phyloP scores from a whole-genome alignment of 1,140 invertebrate genomes.

The Macrotrachela quadricornifera region DNA sequence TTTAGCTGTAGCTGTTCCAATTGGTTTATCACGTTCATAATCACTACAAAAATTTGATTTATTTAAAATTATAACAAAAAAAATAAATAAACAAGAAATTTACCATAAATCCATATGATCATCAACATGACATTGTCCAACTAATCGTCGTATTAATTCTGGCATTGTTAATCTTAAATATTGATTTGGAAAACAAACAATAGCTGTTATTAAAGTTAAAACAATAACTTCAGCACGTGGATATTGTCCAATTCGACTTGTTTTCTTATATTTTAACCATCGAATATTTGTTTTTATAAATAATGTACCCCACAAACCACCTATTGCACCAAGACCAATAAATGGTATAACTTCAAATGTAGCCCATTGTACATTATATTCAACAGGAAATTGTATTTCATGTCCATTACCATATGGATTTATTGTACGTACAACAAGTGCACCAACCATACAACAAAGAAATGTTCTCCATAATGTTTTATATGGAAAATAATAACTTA shows the following conservation, averaged over 20 bases:
- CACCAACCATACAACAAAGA: conserved; percentile 91
- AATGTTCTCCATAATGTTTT: conserved; percentile 98
- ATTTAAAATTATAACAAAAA: conserved; percentile 3
- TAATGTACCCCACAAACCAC: conserved; percentile 74
- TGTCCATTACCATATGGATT: conserved; percentile 76
- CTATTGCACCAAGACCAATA: conserved; percentile 76
- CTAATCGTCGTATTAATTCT: conserved; percentile 77
- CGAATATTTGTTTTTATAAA: conserved; percentile 89
- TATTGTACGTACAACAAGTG: conserved; percentile 81
- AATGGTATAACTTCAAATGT: conserved; percentile 93
- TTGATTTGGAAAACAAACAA: conserved; percentile 83
- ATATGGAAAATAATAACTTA: conserved; percentile 93
- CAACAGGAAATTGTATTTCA: conserved; percentile 87
- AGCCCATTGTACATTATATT: conserved; percentile 95
- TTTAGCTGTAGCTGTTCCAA: conserved; percentile 19
- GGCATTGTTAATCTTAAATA: conserved; percentile 85
- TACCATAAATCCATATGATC: conserved; percentile 68
- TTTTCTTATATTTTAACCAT: conserved; percentile 84
- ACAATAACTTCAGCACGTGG: conserved; percentile 79
- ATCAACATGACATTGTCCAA: conserved; percentile 81
- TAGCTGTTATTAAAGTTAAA: conserved; percentile 68
- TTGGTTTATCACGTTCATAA: neutral
- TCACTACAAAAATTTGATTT: neutral
- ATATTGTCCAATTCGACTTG: conserved; percentile 78
- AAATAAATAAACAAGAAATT: too few species aligned